Percentiles rank a stretch among this genome's conserved stretches.
phyloP scores from a whole-genome alignment of 2,113 vertebrate genomes.

The Sarotherodon lohbergeri region DNA sequence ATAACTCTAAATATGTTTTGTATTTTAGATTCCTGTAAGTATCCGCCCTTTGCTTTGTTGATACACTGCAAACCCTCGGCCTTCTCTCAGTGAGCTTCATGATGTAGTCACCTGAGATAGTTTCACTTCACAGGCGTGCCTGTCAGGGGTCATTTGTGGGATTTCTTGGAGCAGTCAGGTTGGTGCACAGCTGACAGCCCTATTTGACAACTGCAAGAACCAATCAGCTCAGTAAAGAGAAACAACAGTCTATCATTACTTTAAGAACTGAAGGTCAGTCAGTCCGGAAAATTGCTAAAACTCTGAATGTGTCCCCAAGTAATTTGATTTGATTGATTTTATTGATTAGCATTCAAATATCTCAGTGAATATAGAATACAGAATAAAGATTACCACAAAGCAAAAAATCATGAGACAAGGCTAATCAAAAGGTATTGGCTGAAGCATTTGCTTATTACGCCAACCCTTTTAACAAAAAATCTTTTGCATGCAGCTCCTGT shows the following conservation, averaged over 20 bases:
- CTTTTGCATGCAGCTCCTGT: too few species aligned
- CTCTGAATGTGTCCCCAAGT: too few species aligned
- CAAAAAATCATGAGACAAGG: too few species aligned
- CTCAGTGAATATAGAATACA: too few species aligned
- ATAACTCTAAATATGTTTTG: not conserved
- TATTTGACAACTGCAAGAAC: not conserved
- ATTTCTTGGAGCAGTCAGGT: not conserved
- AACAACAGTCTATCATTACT: not conserved
- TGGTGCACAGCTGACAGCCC: not conserved
- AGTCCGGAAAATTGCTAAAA: not conserved
- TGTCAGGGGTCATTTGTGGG: not conserved
- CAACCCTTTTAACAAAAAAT: too few species aligned
- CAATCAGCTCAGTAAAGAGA: not conserved
- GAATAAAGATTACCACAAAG: too few species aligned
- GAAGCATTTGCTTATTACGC: too few species aligned
- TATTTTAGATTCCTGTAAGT: not conserved
- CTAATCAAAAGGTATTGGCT: too few species aligned
- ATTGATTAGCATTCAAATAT: too few species aligned
- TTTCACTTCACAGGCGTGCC: not conserved
- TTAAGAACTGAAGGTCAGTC: not conserved
- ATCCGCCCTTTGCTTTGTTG: not conserved
- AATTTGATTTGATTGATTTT: too few species aligned
- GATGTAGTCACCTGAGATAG: not conserved
- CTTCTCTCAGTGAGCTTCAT: not conserved
- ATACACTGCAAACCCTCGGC: not conserved